Conservation (phyloP, 2,797 vertebrate species). For the Cryptoprocta ferox region DNA sequence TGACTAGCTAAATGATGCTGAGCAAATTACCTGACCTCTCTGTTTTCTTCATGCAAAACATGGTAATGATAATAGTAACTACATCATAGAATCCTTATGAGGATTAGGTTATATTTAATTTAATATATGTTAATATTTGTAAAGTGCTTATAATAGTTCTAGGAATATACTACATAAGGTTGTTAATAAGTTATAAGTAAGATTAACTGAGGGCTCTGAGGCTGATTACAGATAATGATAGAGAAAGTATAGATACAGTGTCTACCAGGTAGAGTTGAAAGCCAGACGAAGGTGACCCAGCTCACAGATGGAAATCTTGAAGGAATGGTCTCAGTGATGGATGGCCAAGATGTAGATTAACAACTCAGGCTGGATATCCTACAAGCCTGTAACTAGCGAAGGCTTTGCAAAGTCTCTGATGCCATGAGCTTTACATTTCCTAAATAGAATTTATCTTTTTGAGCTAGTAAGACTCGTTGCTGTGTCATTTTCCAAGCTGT, state of each 20-base stretch:
- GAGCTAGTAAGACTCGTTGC: slow-evolving; percentile 72
- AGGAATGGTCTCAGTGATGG: not conserved
- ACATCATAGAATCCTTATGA: not conserved
- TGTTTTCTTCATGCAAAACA: not conserved
- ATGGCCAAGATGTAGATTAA: not conserved
- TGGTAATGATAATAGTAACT: not conserved
- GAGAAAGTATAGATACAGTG: not conserved
- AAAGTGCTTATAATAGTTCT: not conserved
- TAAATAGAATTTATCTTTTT: slow-evolving; percentile 75
- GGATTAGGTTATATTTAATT: not conserved
- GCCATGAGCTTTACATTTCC: slow-evolving; percentile 51
- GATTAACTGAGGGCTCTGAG: not conserved
- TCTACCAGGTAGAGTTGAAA: not conserved
- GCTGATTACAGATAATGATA: not conserved
- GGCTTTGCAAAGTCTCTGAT: not conserved
- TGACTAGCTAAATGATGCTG: not conserved
- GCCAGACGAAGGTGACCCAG: not conserved
- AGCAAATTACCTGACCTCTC: not conserved
- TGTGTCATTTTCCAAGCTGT: slow-evolving; percentile 81
- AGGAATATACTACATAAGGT: not conserved
- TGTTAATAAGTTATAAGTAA: not conserved
- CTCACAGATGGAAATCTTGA: not conserved
- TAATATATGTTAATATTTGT: not conserved
- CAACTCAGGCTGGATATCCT: not conserved
- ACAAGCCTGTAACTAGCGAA: not conserved